Base-by-base conservation (phyloP, 1,140 invertebrate species). In the Trypoxylus dichotomus region DNA sequence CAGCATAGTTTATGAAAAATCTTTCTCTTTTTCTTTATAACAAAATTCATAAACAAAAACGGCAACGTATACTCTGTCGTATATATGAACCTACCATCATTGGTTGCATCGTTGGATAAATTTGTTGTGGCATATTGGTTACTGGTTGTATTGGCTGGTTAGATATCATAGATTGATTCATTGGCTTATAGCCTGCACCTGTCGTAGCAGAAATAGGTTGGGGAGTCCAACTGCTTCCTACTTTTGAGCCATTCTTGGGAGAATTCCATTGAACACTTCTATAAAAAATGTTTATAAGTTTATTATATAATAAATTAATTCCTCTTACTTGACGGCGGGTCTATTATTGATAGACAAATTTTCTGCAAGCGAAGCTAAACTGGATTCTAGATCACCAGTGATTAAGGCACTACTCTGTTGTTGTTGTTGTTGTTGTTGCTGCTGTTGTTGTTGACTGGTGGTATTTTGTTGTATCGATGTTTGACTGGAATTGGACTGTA, bases 371-470 rank as follows among this genome's bases (percentile, higher is more conserved):
- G 92, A 94, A 73, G 95, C 95, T 63, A 98, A 90, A 82, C 95
- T 97, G 76, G 94, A 95, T 86, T 98, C 96, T 83, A 98, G 89
- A 87, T 98, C 96, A 74, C 95, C 94, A 24, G 95, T 97, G 78
- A 98, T 89, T 78, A 97, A 93, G 71, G 91, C 91, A 78, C 87
- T 89, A 82, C 84, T 79, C 77, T 85, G 80, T 78, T 88, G 89
- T 68, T 86, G 86, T 47, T 85, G 80, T 78, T 88, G 89, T 68
- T 86, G 86, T 47, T 77, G 54, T 13, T 85, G 85, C 77, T 84
- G 83, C 80, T 90, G 89, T 86, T 81, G 80, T 79, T 72, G 76
- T 74, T 80, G 32, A 37, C 80, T 90, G 89, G 86, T 81, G 79
- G 78, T 72, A 77, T 76, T 80, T 76, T 77, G 77, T 80, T 29